A percentile compares a stretch with the other conserved stretches of the same genome.
These are phyloP conservation scores for Intellagama lesueurii DNA, from an alignment of 2,797 vertebrate species.

Conservation along the genomic window DNA sequence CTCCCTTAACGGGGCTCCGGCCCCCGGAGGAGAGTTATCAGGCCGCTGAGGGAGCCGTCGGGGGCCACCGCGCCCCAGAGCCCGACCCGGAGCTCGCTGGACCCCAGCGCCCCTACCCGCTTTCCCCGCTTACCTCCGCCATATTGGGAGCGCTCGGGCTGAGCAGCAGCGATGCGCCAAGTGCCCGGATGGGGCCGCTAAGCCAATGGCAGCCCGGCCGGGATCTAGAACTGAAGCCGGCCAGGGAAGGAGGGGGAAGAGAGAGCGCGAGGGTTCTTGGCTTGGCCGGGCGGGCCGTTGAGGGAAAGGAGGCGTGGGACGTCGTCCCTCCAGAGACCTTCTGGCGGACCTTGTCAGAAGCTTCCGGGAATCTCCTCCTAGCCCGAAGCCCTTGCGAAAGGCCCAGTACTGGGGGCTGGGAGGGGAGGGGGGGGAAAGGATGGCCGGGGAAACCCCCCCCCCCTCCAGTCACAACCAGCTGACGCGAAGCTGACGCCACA, in stretches of 20 bases:
- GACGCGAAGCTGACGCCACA: not conserved
- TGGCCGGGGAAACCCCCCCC: not conserved
- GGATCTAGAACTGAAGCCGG: constrained; percentile 32
- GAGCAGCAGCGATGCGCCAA: constrained; percentile 84
- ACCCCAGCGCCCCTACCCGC: constrained; percentile 82
- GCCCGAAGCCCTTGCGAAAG: not conserved
- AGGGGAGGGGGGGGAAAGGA: not conserved
- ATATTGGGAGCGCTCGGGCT: constrained; percentile 94
- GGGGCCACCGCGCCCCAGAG: not conserved
- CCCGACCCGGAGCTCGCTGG: constrained; percentile 38
- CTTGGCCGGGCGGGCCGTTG: not conserved
- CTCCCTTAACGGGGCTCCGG: not conserved
- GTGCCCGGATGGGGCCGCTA: constrained; percentile 90
- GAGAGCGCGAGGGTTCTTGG: not conserved
- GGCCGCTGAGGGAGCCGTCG: not conserved
- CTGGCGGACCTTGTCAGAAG: too few species aligned
- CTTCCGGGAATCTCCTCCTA: too few species aligned
- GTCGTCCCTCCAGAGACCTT: not conserved
- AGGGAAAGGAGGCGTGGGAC: too few species aligned
- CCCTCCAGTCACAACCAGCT: not conserved
- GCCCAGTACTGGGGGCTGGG: not conserved
- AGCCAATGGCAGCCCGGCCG: constrained; percentile 85
- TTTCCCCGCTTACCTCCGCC: constrained; percentile 98
- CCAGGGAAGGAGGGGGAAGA: constrained; percentile 1
- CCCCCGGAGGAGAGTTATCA: not conserved